phyloP scores from a whole-genome alignment of 2,113 vertebrate species.

The Tachycineta bicolor region DNA sequence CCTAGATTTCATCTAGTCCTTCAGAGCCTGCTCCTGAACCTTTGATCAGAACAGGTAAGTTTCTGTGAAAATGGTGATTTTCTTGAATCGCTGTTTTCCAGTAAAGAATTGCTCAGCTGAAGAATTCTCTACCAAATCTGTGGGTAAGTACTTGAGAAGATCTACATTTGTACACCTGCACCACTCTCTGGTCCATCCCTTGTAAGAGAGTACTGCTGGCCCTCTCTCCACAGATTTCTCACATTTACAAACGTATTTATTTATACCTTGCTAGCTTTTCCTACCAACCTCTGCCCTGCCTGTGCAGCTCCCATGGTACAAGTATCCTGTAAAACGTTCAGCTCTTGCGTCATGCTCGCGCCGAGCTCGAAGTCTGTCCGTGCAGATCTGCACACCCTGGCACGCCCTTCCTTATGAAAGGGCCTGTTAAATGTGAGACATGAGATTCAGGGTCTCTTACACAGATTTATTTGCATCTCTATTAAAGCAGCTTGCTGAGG shows the following conservation, averaged over 20 bases:
- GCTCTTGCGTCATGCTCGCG: background rate
- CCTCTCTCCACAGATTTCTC: background rate
- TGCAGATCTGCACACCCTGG: background rate
- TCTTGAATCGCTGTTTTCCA: background rate
- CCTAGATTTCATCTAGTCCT: background rate
- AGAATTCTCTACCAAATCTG: background rate
- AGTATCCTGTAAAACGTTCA: background rate
- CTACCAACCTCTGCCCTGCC: background rate
- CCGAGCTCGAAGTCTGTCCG: background rate
- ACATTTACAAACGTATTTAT: background rate
- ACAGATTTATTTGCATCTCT: background rate
- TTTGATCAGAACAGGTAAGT: background rate
- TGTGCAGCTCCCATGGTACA: background rate
- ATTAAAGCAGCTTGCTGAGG: background rate
- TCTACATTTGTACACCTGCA: background rate
- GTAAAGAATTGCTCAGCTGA: background rate
- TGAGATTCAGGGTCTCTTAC: background rate
- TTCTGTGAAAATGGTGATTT: background rate
- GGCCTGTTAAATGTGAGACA: background rate
- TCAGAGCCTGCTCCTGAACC: background rate
- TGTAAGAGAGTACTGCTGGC: background rate
- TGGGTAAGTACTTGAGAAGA: background rate
- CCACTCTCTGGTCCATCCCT: background rate
- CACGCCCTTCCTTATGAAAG: background rate
- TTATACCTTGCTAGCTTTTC: background rate